These are phyloP conservation scores for Noctua comes DNA, from an alignment of 2,888 invertebrate species.

Conservation along the genomic window DNA sequence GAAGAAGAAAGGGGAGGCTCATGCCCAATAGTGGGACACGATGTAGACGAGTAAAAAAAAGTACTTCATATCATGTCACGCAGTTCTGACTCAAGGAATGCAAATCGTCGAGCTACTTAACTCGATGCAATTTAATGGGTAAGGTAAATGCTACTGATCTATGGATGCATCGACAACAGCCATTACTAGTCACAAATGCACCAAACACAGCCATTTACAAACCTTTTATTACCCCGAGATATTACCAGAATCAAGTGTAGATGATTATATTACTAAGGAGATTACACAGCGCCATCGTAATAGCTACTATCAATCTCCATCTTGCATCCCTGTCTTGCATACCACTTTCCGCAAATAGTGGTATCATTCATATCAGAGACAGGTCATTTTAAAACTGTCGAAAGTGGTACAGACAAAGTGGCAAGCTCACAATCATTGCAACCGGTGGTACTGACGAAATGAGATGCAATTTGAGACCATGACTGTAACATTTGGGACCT, in stretches of 20 bases:
- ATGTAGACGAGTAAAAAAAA: no score
- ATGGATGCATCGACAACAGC: neutral
- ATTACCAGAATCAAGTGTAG: constrained; percentile 34
- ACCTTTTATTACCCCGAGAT: constrained; percentile 1
- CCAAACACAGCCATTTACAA: neutral
- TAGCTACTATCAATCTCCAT: constrained; percentile 50
- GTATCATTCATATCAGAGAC: constrained; percentile 57
- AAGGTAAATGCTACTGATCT: neutral
- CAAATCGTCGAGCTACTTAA: neutral
- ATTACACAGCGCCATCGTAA: constrained; percentile 45
- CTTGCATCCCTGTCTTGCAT: constrained; percentile 38
- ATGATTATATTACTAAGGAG: constrained; percentile 47
- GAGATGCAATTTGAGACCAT: constrained; percentile 86
- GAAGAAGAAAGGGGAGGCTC: no score
- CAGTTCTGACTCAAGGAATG: neutral
- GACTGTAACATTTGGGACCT: constrained; percentile 84
- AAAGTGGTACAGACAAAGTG: constrained; percentile 71
- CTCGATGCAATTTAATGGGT: neutral
- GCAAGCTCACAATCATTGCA: constrained; percentile 83
- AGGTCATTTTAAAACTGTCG: constrained; percentile 63
- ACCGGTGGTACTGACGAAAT: constrained; percentile 82
- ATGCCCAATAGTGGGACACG: neutral
- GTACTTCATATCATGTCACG: neutral
- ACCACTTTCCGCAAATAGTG: constrained; percentile 56
- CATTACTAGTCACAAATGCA: neutral